These are phyloP conservation scores for Gila orcuttii DNA, from an alignment of 2,113 vertebrate species.

Conservation along the genomic window DNA sequence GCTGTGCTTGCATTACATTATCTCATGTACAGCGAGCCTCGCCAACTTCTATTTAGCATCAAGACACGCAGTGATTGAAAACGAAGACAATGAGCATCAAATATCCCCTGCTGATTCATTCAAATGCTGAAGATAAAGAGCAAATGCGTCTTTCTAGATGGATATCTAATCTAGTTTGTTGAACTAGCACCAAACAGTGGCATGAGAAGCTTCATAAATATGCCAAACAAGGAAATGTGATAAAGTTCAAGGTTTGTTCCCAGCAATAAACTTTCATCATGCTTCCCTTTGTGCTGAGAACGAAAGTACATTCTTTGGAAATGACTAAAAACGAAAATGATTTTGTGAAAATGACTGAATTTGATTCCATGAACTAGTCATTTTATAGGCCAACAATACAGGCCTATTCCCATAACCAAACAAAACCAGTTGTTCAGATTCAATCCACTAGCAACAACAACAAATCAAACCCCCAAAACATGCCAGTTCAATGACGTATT, in stretches of 20 bases:
- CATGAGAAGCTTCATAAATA: background rate
- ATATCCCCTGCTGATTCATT: slow-evolving; percentile 16
- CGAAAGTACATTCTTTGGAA: background rate
- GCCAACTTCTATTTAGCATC: background rate
- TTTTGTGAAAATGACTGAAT: background rate
- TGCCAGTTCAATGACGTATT: background rate
- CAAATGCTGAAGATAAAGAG: background rate
- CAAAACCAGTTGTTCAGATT: background rate
- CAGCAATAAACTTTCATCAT: slow-evolving; percentile 25
- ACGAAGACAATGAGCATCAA: background rate
- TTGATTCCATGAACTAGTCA: background rate
- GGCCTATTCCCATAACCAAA: too few species aligned
- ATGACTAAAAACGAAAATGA: background rate
- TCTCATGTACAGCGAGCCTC: background rate
- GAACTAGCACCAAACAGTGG: too few species aligned
- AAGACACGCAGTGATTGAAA: background rate
- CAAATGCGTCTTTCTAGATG: too few species aligned
- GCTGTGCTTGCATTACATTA: too few species aligned
- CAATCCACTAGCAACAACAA: background rate
- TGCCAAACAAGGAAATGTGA: slow-evolving; percentile 5
- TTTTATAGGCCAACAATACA: too few species aligned
- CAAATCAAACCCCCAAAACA: background rate
- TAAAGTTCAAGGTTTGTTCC: background rate
- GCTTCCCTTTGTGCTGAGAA: slow-evolving; percentile 33
- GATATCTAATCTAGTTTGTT: too few species aligned